Conservation (phyloP, 2,113 vertebrate species). For the Clinocottus analis region DNA sequence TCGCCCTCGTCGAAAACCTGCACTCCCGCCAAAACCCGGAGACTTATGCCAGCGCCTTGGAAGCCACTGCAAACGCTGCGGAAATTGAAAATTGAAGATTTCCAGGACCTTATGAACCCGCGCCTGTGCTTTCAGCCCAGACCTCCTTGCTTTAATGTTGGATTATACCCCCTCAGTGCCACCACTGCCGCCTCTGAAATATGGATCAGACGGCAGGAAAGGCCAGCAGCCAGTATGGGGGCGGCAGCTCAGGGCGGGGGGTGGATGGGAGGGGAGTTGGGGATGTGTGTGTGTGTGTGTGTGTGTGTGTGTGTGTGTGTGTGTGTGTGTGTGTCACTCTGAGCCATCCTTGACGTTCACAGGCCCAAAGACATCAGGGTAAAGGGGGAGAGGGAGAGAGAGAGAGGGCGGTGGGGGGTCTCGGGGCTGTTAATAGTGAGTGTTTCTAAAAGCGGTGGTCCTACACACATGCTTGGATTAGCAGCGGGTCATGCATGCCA, state of each 20-base stretch:
- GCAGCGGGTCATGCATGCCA: slow-evolving; percentile 25
- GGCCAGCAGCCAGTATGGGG: slow-evolving; percentile 81
- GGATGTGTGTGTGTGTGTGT: no score
- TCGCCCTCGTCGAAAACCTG: slow-evolving; percentile 53
- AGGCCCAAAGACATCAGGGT: slow-evolving; percentile 53
- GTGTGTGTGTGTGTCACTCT: slow-evolving; percentile 63
- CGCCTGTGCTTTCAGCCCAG: slow-evolving; percentile 64
- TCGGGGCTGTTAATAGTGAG: slow-evolving; percentile 54
- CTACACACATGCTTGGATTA: slow-evolving; percentile 25
- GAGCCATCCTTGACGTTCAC: slow-evolving; percentile 71
- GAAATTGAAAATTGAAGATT: slow-evolving; percentile 78
- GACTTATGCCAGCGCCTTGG: slow-evolving; percentile 54
- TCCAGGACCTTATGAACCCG: slow-evolving; percentile 74
- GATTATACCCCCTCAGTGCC: slow-evolving; percentile 80
- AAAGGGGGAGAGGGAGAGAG: slow-evolving; percentile 35
- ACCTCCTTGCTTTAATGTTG: slow-evolving; percentile 77
- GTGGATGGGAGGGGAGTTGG: slow-evolving; percentile 52
- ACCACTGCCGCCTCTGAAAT: slow-evolving; percentile 80
- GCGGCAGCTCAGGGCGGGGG: slow-evolving; percentile 61
- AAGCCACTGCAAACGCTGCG: slow-evolving; percentile 67
- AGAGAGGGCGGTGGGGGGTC: slow-evolving; percentile 53
- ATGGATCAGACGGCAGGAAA: slow-evolving; percentile 82
- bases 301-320: no score
- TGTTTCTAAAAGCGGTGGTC: slow-evolving; percentile 49
- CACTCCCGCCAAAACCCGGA: slow-evolving; percentile 49